These are phyloP conservation scores for Fregata magnificens DNA, from an alignment of 2,113 vertebrate genomes.

Conservation along the genomic window DNA sequence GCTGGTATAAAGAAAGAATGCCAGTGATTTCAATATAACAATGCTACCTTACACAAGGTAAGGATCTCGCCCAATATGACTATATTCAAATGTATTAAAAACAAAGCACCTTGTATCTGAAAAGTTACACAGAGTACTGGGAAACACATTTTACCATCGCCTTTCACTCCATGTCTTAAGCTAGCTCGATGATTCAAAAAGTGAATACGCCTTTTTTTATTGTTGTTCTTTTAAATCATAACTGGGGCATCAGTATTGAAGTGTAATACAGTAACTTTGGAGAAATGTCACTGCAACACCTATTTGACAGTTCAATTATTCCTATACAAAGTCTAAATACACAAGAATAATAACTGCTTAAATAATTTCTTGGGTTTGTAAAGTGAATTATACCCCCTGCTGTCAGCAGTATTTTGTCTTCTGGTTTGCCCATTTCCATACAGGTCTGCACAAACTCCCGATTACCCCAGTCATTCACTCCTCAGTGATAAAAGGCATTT, in stretches of 20 bases:
- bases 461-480: not conserved
- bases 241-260: not conserved
- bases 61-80: not conserved
- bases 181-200: not conserved
- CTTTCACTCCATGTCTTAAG: constrained; percentile 11
- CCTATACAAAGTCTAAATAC: not conserved
- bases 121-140: constrained; percentile 32
- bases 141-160: not conserved
- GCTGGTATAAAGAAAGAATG: not conserved
- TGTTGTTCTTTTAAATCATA: not conserved
- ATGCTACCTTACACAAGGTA: not conserved
- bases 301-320: constrained; percentile 8
- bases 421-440: not conserved
- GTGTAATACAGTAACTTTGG: not conserved
- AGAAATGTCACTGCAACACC: not conserved
- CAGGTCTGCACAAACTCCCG: not conserved
- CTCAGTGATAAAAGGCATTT: not conserved
- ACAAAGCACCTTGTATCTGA: constrained; percentile 35
- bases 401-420: not conserved
- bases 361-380: not conserved
- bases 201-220: not conserved
- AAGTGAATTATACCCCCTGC: constrained; percentile 2
- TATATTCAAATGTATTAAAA: not conserved
- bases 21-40: not conserved
- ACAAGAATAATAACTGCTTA: not conserved